phyloP scores from a whole-genome alignment of 2,888 invertebrate species.

The Eupithecia subumbrata region DNA sequence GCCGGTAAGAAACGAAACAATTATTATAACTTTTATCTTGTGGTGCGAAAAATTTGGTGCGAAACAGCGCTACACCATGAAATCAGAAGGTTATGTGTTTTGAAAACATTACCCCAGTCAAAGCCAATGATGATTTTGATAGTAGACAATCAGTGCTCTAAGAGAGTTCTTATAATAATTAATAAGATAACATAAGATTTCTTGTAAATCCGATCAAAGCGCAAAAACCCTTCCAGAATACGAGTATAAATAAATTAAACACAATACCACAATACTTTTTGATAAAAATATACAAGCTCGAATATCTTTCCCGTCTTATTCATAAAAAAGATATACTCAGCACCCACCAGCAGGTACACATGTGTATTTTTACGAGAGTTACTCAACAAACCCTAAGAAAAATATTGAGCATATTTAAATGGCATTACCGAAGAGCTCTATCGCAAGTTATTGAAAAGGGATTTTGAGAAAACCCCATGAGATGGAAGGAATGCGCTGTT shows the following conservation, averaged over 20 bases:
- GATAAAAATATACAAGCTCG: neutral
- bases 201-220: neutral
- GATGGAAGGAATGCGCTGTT: constrained; percentile 38
- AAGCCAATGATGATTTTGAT: neutral
- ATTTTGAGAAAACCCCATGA: constrained; percentile 40
- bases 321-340: neutral
- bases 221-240: neutral
- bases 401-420: constrained; percentile 38
- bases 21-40: too few relatives aligned
- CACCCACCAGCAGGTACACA: constrained; percentile 19
- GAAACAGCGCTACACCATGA: too few relatives aligned
- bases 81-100: neutral
- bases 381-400: constrained; percentile 27
- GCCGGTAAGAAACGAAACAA: too few relatives aligned
- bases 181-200: neutral
- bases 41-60: too few relatives aligned
- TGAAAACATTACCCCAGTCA: neutral
- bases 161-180: neutral
- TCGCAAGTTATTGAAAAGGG: constrained; percentile 38
- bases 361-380: constrained; percentile 40
- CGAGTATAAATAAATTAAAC: neutral
- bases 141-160: neutral
- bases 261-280: neutral
- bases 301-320: neutral
- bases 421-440: constrained; percentile 33